These are phyloP conservation scores for Tipula lateralis DNA, from an alignment of 2,888 invertebrate species.

Conservation along the genomic window DNA sequence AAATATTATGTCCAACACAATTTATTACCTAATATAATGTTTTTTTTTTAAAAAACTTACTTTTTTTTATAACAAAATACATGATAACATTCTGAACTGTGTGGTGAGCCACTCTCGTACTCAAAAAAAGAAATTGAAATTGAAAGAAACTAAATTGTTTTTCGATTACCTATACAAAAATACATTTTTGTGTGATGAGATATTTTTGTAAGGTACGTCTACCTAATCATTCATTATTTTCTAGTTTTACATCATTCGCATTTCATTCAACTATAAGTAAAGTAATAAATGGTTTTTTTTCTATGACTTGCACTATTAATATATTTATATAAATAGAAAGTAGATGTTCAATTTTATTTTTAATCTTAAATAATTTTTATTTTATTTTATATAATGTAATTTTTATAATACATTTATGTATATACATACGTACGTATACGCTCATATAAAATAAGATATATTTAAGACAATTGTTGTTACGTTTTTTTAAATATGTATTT, in stretches of 20 bases:
- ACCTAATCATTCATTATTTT: neutral
- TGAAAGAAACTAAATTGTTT: neutral
- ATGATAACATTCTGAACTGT: neutral
- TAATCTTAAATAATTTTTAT: neutral
- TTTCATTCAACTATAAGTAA: neutral
- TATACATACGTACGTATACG: neutral
- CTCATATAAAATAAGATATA: neutral
- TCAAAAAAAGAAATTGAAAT: neutral
- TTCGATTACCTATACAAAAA: neutral
- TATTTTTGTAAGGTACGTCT: neutral
- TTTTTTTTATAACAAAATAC: neutral
- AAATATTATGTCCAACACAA: neutral
- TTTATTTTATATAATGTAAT: neutral
- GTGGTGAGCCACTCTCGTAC: neutral
- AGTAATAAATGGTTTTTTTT: neutral
- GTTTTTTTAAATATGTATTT: neutral
- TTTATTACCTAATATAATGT: neutral
- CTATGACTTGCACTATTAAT: slow-evolving; percentile 4
- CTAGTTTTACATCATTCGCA: neutral
- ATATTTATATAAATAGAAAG: slow-evolving; percentile 19
- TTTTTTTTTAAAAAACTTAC: neutral
- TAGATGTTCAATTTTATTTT: neutral
- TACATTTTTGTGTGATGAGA: neutral
- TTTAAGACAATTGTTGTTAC: neutral
- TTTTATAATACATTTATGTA: neutral